Evolutionary conservation across 1,140 invertebrate genomes (phyloP).

Genomic region (Psilanteris sp.): DNA sequence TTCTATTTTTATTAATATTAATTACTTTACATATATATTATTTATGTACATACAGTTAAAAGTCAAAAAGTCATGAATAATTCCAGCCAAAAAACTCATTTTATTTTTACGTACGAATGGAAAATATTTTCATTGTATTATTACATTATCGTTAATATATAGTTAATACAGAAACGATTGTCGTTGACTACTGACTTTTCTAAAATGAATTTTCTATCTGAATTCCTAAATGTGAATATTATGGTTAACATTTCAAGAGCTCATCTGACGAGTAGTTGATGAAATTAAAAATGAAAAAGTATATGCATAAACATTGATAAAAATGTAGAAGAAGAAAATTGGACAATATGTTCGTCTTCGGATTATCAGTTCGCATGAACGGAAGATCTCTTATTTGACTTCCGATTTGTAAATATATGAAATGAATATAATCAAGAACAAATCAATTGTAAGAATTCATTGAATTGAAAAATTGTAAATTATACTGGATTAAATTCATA

Average conservation of each 20-base stretch:
- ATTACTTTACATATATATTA: too few relatives aligned
- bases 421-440: slow-evolving; percentile 14
- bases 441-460: slow-evolving; percentile 11
- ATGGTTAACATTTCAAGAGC: slow-evolving; percentile 23
- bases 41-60: too few relatives aligned
- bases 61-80: too few relatives aligned
- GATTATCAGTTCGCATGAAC: slow-evolving; percentile 25
- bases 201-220: slow-evolving; percentile 25
- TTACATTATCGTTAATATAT: slow-evolving; percentile 14
- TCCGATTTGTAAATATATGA: slow-evolving; percentile 20
- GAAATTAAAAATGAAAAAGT: slow-evolving; percentile 40
- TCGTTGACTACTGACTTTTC: slow-evolving; percentile 16
- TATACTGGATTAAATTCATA: too few relatives aligned
- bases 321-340: slow-evolving; percentile 48
- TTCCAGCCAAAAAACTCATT: too few relatives aligned
- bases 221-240: slow-evolving; percentile 24
- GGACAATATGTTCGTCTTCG: slow-evolving; percentile 16
- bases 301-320: slow-evolving; percentile 41
- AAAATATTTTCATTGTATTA: too few relatives aligned
- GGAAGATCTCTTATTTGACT: slow-evolving; percentile 30
- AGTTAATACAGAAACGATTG: slow-evolving; percentile 6
- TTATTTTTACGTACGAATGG: too few relatives aligned
- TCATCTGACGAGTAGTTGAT: slow-evolving; percentile 36
- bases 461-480: too few relatives aligned
- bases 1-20: too few relatives aligned